Evolutionary conservation across 1,140 invertebrate species (phyloP).

Genomic region (Diprion similis): DNA sequence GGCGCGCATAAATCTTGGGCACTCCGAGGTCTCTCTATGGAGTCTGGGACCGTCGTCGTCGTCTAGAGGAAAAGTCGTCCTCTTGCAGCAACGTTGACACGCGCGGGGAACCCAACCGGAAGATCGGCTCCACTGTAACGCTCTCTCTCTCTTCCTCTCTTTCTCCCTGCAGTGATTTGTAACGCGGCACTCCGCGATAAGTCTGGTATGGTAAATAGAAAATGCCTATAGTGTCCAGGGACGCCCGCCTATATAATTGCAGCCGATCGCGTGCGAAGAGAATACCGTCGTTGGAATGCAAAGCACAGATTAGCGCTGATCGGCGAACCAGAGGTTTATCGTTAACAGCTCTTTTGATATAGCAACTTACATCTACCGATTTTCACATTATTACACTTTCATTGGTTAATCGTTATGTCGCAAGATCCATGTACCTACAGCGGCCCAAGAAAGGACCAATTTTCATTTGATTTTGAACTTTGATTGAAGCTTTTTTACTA

Average conservation of each 20-base stretch:
- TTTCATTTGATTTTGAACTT: too few relatives aligned
- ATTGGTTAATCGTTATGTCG: too few relatives aligned
- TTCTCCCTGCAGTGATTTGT: neutral
- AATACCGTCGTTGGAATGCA: neutral
- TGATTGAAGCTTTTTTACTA: too few relatives aligned
- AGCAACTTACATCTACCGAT: too few relatives aligned
- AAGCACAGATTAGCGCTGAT: neutral
- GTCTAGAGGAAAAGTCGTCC: neutral
- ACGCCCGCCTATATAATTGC: conserved; percentile 2
- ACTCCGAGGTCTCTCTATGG: too few relatives aligned
- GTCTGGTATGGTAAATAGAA: conserved; percentile 5
- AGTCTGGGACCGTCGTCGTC: too few relatives aligned
- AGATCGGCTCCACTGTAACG: neutral
- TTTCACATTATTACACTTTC: too few relatives aligned
- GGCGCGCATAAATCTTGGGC: neutral
- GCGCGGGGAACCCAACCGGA: neutral
- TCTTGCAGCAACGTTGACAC: neutral
- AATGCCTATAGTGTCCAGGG: conserved; percentile 3
- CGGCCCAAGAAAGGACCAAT: too few relatives aligned
- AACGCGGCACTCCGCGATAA: neutral
- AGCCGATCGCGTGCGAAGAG: neutral
- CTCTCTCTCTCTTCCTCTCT: too few relatives aligned
- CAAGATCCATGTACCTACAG: too few relatives aligned
- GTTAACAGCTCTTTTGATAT: too few relatives aligned
- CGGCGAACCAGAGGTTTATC: too few relatives aligned